Percentiles rank a stretch among this genome's conserved stretches.
Evolutionary conservation across 2,113 vertebrate genomes (phyloP).

Genomic region (Phalacrocorax aristotelis): DNA sequence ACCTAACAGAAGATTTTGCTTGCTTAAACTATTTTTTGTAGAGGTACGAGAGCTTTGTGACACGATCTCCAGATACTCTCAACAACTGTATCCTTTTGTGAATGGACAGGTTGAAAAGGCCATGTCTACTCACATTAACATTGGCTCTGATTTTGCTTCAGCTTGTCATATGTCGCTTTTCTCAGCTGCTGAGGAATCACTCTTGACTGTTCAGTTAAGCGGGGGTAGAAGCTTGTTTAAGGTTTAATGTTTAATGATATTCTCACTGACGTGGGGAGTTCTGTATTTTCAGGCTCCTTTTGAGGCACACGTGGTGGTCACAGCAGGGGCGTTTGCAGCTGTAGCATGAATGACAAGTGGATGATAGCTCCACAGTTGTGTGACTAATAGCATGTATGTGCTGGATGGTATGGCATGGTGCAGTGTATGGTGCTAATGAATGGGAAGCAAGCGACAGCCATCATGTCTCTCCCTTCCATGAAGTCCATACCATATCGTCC

Average conservation of each 20-base stretch:
- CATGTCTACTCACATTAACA: not conserved
- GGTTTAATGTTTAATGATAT: not conserved
- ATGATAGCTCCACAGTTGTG: accelerated
- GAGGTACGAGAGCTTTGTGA: not conserved
- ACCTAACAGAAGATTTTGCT: not conserved
- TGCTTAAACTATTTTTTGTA: not conserved
- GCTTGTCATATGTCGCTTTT: not conserved
- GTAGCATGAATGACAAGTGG: not conserved
- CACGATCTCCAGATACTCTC: not conserved
- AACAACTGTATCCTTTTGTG: not conserved
- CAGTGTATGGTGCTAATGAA: not conserved
- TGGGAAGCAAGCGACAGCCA: not conserved
- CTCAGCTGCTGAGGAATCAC: not conserved
- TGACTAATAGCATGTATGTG: not conserved
- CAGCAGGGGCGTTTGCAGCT: not conserved
- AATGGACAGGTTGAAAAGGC: not conserved
- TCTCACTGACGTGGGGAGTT: not conserved
- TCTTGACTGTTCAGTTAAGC: not conserved
- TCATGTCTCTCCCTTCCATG: not conserved
- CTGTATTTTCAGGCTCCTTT: not conserved
- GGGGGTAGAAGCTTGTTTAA: not conserved
- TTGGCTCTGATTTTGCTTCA: constrained; percentile 9
- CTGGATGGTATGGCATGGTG: accelerated
- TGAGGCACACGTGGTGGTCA: not conserved
- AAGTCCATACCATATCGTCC: not conserved